These are phyloP conservation scores for Danionella dracula DNA, from an alignment of 2,797 vertebrate genomes.

Conservation along the genomic window DNA sequence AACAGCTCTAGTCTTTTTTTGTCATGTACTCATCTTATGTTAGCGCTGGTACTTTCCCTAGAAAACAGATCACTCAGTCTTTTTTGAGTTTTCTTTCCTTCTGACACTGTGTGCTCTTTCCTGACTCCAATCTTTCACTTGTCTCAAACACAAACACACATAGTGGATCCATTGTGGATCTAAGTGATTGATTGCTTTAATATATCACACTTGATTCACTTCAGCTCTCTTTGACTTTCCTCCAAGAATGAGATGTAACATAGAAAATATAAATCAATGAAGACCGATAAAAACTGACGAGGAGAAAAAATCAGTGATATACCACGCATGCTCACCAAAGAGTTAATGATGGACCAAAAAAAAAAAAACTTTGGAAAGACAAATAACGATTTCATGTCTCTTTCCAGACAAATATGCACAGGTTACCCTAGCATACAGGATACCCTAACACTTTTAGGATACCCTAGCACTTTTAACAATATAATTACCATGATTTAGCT, in stretches of 20 bases:
- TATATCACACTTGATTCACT: slow-evolving; percentile 51
- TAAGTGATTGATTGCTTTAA: slow-evolving; percentile 60
- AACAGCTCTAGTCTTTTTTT: background rate
- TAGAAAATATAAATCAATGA: slow-evolving; percentile 39
- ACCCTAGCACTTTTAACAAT: too few relatives aligned
- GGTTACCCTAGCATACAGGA: slow-evolving; percentile 4
- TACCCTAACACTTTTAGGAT: background rate
- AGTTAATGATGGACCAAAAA: slow-evolving; percentile 32
- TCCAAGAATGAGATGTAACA: slow-evolving; percentile 22
- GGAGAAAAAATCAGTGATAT: slow-evolving; percentile 13
- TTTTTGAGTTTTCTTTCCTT: background rate
- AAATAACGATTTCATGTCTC: slow-evolving; percentile 13
- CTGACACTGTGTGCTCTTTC: background rate
- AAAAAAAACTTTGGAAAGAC: background rate
- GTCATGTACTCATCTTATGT: background rate
- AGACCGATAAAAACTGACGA: slow-evolving; percentile 19
- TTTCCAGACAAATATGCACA: background rate
- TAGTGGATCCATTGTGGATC: slow-evolving; percentile 28
- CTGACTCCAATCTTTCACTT: background rate
- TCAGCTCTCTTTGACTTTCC: slow-evolving; percentile 23
- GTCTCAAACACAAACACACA: slow-evolving; percentile 21
- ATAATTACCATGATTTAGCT: too few relatives aligned
- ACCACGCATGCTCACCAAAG: slow-evolving; percentile 28
- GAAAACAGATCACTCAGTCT: background rate
- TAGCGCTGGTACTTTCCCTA: background rate